Evolutionary conservation across 2,797 vertebrate genomes (phyloP).

Genomic region (Stomatorhinus walkeri): DNA sequence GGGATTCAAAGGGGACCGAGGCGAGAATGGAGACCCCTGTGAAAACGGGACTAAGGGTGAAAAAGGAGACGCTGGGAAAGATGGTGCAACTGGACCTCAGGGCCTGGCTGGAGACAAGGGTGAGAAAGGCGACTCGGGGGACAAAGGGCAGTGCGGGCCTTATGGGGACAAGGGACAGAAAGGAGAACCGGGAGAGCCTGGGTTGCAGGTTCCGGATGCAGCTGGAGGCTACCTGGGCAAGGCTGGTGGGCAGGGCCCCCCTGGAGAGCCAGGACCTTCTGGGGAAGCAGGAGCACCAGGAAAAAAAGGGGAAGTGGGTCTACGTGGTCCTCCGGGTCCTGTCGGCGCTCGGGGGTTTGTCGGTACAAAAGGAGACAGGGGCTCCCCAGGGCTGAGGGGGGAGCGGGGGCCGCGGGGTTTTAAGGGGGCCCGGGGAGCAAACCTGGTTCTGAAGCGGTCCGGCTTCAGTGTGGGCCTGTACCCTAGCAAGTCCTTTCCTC

Average conservation of each 20-base stretch:
- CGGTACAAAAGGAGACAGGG: conserved; percentile 77
- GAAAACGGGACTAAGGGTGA: conserved; percentile 80
- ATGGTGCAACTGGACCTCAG: conserved; percentile 59
- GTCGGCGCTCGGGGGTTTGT: conserved; percentile 67
- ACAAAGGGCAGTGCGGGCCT: conserved; percentile 72
- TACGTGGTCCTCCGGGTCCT: conserved; percentile 59
- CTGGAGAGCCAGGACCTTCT: conserved; percentile 67
- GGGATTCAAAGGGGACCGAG: conserved; percentile 73
- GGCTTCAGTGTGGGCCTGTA: conserved; percentile 87
- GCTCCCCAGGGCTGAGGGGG: conserved; percentile 77
- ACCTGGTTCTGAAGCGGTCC: conserved; percentile 48
- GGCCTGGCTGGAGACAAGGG: conserved; percentile 68
- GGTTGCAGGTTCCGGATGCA: conserved; percentile 73
- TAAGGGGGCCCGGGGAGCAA: conserved; percentile 73
- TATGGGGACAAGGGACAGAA: conserved; percentile 71
- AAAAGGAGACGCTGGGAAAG: conserved; percentile 72
- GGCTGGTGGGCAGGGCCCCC: conserved; percentile 64
- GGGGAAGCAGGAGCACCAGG: conserved; percentile 75
- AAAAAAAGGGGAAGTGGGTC: conserved; percentile 71
- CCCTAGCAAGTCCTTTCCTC: conserved; percentile 79
- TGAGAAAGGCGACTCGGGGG: conserved; percentile 76
- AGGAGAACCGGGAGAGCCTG: conserved; percentile 73
- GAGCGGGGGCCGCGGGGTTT: conserved; percentile 69
- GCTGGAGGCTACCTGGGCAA: conserved; percentile 69
- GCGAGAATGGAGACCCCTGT: conserved; percentile 74